Conservation (phyloP, 1,140 invertebrate species). For the Drosophila truncata region DNA sequence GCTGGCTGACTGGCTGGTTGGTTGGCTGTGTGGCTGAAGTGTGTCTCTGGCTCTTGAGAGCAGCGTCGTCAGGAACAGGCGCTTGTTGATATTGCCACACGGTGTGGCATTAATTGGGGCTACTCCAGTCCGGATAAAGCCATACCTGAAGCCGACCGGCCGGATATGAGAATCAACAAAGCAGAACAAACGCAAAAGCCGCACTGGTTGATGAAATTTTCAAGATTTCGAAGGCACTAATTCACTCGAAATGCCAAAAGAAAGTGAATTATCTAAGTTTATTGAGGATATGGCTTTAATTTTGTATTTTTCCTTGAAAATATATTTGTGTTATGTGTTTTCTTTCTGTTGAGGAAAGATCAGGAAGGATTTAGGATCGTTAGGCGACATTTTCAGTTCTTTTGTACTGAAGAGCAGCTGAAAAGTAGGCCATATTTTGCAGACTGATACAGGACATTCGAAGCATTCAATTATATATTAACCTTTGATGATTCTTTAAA, state of each 20-base stretch:
- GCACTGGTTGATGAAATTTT: slow-evolving; percentile 3
- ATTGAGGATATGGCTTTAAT: no score
- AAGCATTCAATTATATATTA: background rate
- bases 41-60: slow-evolving; percentile 56
- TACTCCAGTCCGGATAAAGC: slow-evolving; percentile 51
- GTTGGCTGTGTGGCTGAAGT: slow-evolving; percentile 71
- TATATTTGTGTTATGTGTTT: background rate
- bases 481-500: no score
- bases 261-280: background rate
- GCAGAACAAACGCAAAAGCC: slow-evolving; percentile 14
- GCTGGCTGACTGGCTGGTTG: slow-evolving; percentile 5
- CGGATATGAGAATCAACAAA: slow-evolving; percentile 26
- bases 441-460: background rate
- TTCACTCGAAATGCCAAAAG: slow-evolving; percentile 1
- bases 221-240: slow-evolving; percentile 11
- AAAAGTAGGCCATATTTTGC: background rate
- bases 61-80: slow-evolving; percentile 68
- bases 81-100: slow-evolving; percentile 80
- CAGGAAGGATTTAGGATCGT: background rate
- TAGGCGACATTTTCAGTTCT: background rate
- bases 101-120: slow-evolving; percentile 54
- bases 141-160: slow-evolving; percentile 33
- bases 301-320: background rate
- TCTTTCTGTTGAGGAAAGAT: background rate
- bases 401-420: background rate